Evolutionary conservation across 2,888 invertebrate species (phyloP).

Genomic region (Rosalia funebris): DNA sequence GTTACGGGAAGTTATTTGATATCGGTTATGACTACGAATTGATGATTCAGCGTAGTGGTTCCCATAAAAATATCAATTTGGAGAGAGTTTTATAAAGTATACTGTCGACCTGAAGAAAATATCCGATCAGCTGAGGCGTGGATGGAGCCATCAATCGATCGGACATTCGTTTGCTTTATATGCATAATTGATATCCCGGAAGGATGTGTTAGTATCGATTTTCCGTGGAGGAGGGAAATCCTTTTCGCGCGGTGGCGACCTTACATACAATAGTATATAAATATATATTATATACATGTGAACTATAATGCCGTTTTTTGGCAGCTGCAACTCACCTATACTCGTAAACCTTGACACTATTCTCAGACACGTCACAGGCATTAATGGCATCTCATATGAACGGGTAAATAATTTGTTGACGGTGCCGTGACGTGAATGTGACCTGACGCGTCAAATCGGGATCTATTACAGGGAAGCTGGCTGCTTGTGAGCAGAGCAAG

Average conservation of each 20-base stretch:
- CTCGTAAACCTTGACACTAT: conserved; percentile 42
- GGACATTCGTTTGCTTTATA: neutral
- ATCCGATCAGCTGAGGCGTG: no score
- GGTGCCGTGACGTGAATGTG: conserved; percentile 15
- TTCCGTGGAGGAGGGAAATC: conserved; percentile 22
- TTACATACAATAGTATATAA: conserved; percentile 53
- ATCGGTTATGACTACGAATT: no score
- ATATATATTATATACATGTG: conserved; percentile 54
- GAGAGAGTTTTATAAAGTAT: conserved; percentile 1
- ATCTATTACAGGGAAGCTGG: conserved; percentile 20
- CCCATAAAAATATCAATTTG: conserved; percentile 6
- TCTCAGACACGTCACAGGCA: conserved; percentile 11
- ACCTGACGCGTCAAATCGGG: conserved; percentile 4
- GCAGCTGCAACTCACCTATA: conserved; percentile 51
- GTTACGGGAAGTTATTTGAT: no score
- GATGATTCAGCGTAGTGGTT: no score
- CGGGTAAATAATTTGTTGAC: neutral
- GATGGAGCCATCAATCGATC: no score
- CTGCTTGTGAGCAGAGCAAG: conserved; percentile 63
- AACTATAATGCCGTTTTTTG: conserved; percentile 51
- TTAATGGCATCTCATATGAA: conserved; percentile 7
- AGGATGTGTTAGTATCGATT: conserved; percentile 18
- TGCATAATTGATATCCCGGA: conserved; percentile 13
- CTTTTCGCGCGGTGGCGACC: conserved; percentile 34
- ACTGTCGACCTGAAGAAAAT: conserved; percentile 28